phyloP scores from a whole-genome alignment of 2,113 vertebrate genomes.

The Megaleporinus macrocephalus region DNA sequence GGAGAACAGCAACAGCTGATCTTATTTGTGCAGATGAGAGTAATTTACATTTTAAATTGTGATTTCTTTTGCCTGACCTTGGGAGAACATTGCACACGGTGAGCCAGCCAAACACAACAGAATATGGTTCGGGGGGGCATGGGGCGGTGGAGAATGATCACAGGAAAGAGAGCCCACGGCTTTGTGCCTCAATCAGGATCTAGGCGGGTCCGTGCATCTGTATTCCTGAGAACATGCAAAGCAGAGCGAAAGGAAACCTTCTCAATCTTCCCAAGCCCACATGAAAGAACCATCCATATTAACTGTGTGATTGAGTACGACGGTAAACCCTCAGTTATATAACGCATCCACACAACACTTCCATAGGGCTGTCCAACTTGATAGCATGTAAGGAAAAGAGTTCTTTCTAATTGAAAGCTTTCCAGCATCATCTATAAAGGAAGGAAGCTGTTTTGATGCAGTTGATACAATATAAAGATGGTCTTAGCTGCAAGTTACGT shows the following conservation, averaged over 20 bases:
- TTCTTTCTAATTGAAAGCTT: background rate
- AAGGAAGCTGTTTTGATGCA: background rate
- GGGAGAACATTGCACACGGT: slow-evolving; percentile 31
- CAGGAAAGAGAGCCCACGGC: slow-evolving; percentile 7
- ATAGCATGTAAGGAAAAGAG: background rate
- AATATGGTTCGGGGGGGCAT: background rate
- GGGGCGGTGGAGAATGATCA: background rate
- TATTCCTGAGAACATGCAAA: slow-evolving; percentile 12
- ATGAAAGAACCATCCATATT: slow-evolving; percentile 17
- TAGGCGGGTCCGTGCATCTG: background rate
- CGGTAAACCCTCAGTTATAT: background rate
- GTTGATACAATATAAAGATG: background rate
- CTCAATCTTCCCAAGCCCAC: slow-evolving; percentile 8
- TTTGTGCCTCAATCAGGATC: slow-evolving; percentile 6
- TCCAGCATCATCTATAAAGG: background rate
- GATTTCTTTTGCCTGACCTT: slow-evolving; percentile 64
- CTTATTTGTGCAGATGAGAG: slow-evolving; percentile 66
- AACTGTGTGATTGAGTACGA: background rate
- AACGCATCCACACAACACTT: background rate
- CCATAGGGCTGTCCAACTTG: background rate
- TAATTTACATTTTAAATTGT: slow-evolving; percentile 62
- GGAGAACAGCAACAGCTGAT: slow-evolving; percentile 53
- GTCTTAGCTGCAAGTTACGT: background rate
- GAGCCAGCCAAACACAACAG: slow-evolving; percentile 58
- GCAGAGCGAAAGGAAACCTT: slow-evolving; percentile 14